A percentile compares a stretch with the other conserved stretches of the same genome.
Evolutionary conservation across 2,113 vertebrate species (phyloP).

Genomic region (Alligator mississippiensis): DNA sequence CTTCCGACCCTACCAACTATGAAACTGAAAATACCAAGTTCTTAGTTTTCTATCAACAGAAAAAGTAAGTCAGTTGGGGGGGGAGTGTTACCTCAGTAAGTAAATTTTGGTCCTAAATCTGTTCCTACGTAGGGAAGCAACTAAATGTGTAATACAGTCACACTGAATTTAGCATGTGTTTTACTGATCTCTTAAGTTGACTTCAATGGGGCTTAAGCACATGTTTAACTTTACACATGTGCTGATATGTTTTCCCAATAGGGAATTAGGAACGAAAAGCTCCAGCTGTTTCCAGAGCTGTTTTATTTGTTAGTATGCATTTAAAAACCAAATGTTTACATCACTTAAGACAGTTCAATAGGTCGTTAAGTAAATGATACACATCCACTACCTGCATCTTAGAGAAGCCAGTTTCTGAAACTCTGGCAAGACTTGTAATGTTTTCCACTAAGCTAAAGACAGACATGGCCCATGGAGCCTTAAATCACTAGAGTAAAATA

Average conservation of each 20-base stretch:
- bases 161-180: neutral
- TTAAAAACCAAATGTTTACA: neutral
- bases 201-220: conserved; percentile 42
- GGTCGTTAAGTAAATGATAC: neutral
- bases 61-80: too few species aligned
- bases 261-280: neutral
- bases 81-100: neutral
- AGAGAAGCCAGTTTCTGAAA: neutral
- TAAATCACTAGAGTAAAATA: conserved; percentile 60
- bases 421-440: neutral
- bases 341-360: neutral
- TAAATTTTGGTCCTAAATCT: neutral
- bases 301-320: neutral
- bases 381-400: conserved; percentile 20
- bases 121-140: conserved; percentile 15
- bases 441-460: neutral
- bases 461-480: neutral
- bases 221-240: neutral
- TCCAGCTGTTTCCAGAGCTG: neutral
- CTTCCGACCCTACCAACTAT: too few species aligned
- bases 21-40: too few species aligned
- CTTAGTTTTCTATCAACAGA: too few species aligned
- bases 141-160: neutral
- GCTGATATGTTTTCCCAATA: neutral
- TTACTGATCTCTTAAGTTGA: neutral